phyloP scores from a whole-genome alignment of 2,888 invertebrate species.

The Heliconius cydno region DNA sequence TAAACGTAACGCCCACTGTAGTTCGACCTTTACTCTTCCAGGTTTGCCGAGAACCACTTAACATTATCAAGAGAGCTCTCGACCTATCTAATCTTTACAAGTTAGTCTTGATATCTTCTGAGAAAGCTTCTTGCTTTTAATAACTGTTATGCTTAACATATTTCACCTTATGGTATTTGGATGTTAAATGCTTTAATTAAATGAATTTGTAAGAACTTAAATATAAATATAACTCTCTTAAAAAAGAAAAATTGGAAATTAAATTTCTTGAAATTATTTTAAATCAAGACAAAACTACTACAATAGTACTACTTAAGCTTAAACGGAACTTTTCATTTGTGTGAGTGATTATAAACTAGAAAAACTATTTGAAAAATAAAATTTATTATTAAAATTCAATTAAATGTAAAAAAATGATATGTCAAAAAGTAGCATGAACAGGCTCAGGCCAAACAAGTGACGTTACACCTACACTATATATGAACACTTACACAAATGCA shows the following conservation, averaged over 20 bases:
- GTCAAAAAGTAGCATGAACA: too few species aligned
- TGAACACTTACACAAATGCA: too few species aligned
- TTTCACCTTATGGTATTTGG: neutral
- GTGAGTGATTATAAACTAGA: too few species aligned
- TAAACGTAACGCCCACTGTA: constrained; percentile 20
- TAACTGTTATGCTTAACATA: constrained; percentile 8
- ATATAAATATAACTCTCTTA: neutral
- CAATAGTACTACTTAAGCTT: too few species aligned
- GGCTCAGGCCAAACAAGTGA: too few species aligned
- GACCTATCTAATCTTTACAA: constrained; percentile 41
- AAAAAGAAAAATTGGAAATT: neutral
- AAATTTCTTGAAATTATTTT: neutral
- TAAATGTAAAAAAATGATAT: too few species aligned
- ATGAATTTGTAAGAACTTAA: neutral
- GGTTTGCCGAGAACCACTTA: constrained; percentile 30
- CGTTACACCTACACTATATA: too few species aligned
- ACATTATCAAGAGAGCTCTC: constrained; percentile 39
- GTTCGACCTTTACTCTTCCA: constrained; percentile 26
- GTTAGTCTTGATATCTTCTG: constrained; percentile 33
- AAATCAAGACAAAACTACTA: neutral
- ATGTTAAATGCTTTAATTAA: neutral
- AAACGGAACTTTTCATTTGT: too few species aligned
- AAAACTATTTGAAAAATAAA: too few species aligned
- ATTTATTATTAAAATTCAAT: too few species aligned
- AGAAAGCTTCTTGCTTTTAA: constrained; percentile 18